Conservation (phyloP, 2,113 vertebrate genomes). For the Chrysemys picta region DNA sequence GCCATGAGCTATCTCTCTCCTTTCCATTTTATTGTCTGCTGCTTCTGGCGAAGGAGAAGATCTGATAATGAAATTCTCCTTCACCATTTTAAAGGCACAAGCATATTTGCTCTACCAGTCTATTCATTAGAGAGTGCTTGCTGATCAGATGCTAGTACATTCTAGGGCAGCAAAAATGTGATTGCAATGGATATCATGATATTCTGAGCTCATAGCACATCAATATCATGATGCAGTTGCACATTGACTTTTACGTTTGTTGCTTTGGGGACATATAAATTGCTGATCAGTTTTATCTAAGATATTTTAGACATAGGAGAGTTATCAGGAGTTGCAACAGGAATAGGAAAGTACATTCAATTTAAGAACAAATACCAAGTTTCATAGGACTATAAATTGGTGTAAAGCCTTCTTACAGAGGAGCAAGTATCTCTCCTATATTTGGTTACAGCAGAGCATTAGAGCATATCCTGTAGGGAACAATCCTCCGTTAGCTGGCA, state of each 20-base stretch:
- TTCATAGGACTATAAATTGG: conserved; percentile 39
- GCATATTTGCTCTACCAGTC: conserved; percentile 13
- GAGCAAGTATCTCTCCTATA: conserved; percentile 34
- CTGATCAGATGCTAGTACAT: background rate
- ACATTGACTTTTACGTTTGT: background rate
- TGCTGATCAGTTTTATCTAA: background rate
- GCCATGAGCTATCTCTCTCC: conserved; percentile 55
- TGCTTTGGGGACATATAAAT: background rate
- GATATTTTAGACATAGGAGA: background rate
- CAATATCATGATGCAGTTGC: background rate
- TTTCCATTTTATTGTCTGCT: conserved; percentile 63
- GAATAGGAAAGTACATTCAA: background rate
- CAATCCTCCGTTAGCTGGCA: conserved; percentile 50
- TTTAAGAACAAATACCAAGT: conserved; percentile 40
- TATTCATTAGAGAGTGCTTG: background rate
- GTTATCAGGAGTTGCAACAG: background rate
- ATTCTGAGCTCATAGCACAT: background rate
- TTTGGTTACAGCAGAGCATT: background rate
- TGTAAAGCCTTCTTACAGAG: conserved; percentile 13
- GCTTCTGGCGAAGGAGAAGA: conserved; percentile 61
- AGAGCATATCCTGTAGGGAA: conserved; percentile 58
- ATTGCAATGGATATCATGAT: background rate
- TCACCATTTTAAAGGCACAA: background rate
- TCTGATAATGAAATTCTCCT: conserved; percentile 53
- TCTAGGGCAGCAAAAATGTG: background rate